These are phyloP conservation scores for Sialis fuliginosa DNA, from an alignment of 2,888 invertebrate genomes.

Conservation along the genomic window DNA sequence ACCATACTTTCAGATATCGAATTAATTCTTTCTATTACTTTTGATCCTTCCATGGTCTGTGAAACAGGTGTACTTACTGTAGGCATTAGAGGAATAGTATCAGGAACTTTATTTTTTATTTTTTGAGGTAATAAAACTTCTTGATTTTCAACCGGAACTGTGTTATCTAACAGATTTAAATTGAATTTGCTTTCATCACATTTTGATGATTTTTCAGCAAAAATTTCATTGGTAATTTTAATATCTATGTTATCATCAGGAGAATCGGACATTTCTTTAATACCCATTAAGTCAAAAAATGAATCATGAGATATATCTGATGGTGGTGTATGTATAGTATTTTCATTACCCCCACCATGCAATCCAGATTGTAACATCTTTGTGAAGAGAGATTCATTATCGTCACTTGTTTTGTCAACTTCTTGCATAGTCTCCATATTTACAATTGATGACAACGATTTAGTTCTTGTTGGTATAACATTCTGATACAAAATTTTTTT, in stretches of 20 bases:
- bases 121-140: too few species aligned
- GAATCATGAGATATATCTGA: too few species aligned
- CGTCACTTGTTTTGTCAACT: background rate
- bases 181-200: too few species aligned
- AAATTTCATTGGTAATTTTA: too few species aligned
- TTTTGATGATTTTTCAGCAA: too few species aligned
- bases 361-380: background rate
- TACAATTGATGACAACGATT: background rate
- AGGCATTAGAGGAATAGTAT: too few species aligned
- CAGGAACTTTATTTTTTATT: too few species aligned
- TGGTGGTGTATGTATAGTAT: background rate
- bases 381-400: conserved; percentile 1
- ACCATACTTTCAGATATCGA: background rate
- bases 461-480: conserved; percentile 8
- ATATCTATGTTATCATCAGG: too few species aligned
- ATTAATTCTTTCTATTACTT: background rate
- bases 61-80: background rate
- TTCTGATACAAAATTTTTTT: conserved; percentile 31
- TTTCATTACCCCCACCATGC: background rate
- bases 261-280: too few species aligned
- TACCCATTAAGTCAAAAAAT: too few species aligned
- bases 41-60: background rate
- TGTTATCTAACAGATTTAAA: too few species aligned
- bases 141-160: too few species aligned
- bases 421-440: background rate